Percentiles rank a stretch among this genome's conserved stretches.
Conservation (phyloP, 2,888 invertebrate species). For the Amiota mariae region DNA sequence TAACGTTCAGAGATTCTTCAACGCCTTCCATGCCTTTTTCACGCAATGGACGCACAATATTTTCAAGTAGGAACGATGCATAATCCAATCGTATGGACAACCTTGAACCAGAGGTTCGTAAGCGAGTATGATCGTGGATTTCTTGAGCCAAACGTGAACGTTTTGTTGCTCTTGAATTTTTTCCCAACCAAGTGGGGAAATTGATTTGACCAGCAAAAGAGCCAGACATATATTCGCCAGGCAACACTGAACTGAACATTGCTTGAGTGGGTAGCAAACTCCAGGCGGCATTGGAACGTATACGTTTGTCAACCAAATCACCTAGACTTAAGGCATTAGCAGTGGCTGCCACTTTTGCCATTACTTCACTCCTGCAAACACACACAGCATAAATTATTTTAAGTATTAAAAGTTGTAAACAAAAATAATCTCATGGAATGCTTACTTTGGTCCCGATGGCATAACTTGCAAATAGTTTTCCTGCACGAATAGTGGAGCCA, state of each 20-base stretch:
- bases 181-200: conserved; percentile 97
- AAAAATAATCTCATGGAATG: conserved; percentile 30
- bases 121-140: conserved; percentile 88
- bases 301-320: conserved; percentile 87
- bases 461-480: conserved; percentile 92
- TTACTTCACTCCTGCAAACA: conserved; percentile 74
- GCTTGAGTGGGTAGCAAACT: conserved; percentile 89
- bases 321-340: conserved; percentile 91
- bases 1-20: conserved; percentile 79
- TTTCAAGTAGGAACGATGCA: conserved; percentile 83
- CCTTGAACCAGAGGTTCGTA: conserved; percentile 87
- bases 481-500: conserved; percentile 97
- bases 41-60: conserved; percentile 85
- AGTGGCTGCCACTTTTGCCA: conserved; percentile 83
- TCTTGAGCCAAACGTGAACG: conserved; percentile 87
- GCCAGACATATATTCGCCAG: conserved; percentile 89
- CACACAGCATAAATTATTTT: conserved; percentile 26
- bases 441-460: conserved; percentile 84
- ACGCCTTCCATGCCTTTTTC: conserved; percentile 83
- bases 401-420: neutral
- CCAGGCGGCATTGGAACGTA: conserved; percentile 90
- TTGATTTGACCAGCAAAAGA: conserved; percentile 84
- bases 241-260: conserved; percentile 91
- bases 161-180: conserved; percentile 90
- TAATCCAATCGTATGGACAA: conserved; percentile 92